A percentile compares a stretch with the other conserved stretches of the same genome.
These are phyloP conservation scores for Leptarthrus brevirostris DNA, from an alignment of 2,888 invertebrate species.

Conservation along the genomic window DNA sequence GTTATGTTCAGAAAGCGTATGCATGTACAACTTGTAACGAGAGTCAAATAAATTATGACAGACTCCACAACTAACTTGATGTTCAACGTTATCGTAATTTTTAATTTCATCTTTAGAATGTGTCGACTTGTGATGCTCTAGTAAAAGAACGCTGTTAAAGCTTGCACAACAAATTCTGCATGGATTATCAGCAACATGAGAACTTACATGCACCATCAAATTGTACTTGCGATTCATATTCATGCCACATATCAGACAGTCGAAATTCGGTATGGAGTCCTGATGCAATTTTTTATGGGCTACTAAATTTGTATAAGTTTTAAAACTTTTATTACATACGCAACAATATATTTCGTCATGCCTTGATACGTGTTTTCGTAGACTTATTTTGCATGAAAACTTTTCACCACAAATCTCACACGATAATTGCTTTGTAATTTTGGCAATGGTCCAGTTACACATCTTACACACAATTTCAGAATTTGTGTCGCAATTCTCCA, in stretches of 20 bases:
- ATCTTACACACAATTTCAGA: not conserved
- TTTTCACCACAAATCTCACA: conserved; percentile 44
- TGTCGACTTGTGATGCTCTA: conserved; percentile 55
- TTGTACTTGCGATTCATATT: conserved; percentile 56
- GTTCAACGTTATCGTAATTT: conserved; percentile 27
- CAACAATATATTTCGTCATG: conserved; percentile 45
- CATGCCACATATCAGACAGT: conserved; percentile 56
- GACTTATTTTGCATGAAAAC: conserved; percentile 7
- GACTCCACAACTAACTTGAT: conserved; percentile 52
- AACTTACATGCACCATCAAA: conserved; percentile 55
- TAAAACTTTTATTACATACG: conserved; percentile 48
- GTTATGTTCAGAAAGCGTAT: conserved; percentile 52
- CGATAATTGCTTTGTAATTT: not conserved
- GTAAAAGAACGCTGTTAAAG: conserved; percentile 54
- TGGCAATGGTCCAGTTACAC: not conserved
- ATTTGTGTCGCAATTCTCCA: not conserved
- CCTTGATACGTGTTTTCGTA: conserved; percentile 22
- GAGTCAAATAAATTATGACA: conserved; percentile 55
- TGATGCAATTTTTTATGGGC: conserved; percentile 48
- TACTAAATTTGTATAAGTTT: conserved; percentile 42
- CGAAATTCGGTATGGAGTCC: not conserved
- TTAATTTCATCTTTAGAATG: conserved; percentile 53
- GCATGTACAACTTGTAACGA: conserved; percentile 53
- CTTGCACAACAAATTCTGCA: conserved; percentile 57
- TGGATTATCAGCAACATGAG: conserved; percentile 55